Evolutionary conservation across 2,797 vertebrate species (phyloP).

Genomic region (Rousettus madagascariensis): DNA sequence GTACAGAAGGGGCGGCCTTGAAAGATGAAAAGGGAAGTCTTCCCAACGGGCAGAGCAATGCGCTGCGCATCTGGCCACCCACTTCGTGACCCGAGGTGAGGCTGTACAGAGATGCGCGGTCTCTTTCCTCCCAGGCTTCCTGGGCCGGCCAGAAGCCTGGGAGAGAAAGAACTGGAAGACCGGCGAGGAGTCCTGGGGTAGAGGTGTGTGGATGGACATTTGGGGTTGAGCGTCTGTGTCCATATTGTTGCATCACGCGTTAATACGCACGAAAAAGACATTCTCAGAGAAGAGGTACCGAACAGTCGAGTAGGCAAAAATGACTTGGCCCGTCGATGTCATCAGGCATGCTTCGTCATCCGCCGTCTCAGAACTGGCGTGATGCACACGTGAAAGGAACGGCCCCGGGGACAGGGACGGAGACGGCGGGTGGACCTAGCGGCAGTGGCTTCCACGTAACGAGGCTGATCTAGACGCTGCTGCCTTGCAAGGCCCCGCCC

Average conservation of each 20-base stretch:
- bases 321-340: background rate
- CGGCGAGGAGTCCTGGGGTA: background rate
- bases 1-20: background rate
- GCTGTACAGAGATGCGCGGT: too few species aligned
- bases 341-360: background rate
- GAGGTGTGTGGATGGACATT: background rate
- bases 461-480: background rate
- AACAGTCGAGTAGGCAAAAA: background rate
- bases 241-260: background rate
- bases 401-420: background rate
- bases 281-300: background rate
- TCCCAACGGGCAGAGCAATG: background rate
- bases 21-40: background rate
- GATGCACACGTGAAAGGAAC: background rate
- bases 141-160: too few species aligned
- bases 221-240: background rate
- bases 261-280: background rate
- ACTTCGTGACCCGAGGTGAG: background rate
- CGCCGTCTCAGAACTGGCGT: background rate
- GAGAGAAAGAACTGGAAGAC: background rate
- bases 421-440: background rate
- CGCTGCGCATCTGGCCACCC: background rate
- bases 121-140: background rate
- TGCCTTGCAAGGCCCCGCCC: background rate
- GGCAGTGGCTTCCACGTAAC: background rate